A percentile compares a stretch with the other conserved stretches of the same genome.
Evolutionary conservation across 2,797 vertebrate genomes (phyloP).

Genomic region (Eidolon dupreanum): DNA sequence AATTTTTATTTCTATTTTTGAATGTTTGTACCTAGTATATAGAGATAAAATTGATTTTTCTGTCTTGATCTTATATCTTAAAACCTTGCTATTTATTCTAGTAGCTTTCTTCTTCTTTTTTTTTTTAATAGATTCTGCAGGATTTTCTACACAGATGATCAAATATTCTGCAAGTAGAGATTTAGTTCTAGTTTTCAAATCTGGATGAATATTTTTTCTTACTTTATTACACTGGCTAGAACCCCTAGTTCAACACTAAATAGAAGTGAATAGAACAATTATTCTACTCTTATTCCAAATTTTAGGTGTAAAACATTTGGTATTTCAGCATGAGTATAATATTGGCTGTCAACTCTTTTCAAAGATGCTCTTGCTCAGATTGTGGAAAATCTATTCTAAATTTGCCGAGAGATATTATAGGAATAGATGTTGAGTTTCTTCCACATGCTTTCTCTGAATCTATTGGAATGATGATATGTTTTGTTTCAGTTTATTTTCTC

Average conservation of each 20-base stretch:
- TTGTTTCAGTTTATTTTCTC: neutral
- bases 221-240: neutral
- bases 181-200: neutral
- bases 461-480: neutral
- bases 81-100: neutral
- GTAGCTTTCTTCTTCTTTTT: neutral
- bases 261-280: neutral
- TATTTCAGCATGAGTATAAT: neutral
- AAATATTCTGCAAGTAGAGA: neutral
- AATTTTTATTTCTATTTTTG: neutral
- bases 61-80: neutral
- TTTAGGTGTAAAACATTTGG: neutral
- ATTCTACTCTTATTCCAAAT: neutral
- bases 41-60: neutral
- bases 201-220: neutral
- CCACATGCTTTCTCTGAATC: neutral
- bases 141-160: neutral
- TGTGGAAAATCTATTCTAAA: neutral
- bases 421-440: neutral
- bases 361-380: neutral
- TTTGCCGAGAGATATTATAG: neutral
- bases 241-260: neutral
- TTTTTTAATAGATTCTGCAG: neutral
- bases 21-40: neutral
- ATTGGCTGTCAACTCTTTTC: neutral